These are phyloP conservation scores for Octodon degus DNA, from an alignment of 2,113 vertebrate genomes.

Conservation along the genomic window DNA sequence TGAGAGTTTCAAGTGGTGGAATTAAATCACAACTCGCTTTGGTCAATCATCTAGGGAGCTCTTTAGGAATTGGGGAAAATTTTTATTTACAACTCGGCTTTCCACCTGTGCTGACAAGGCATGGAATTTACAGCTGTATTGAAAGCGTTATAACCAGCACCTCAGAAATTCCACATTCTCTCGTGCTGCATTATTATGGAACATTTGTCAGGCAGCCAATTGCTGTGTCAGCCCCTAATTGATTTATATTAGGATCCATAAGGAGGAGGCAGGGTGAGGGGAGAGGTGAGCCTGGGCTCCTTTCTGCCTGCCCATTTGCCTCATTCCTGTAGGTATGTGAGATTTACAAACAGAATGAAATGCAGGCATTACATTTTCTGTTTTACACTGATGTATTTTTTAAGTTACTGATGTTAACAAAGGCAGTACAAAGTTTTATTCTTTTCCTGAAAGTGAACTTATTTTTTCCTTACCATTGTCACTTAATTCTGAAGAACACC, in stretches of 20 bases:
- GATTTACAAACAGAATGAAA: conserved; percentile 64
- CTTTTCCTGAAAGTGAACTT: conserved; percentile 67
- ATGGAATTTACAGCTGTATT: conserved; percentile 89
- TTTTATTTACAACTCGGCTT: conserved; percentile 85
- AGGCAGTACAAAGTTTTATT: neutral
- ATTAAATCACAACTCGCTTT: conserved; percentile 75
- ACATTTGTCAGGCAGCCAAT: conserved; percentile 91
- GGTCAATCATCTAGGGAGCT: conserved; percentile 66
- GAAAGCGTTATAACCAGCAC: conserved; percentile 89
- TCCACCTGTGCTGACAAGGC: conserved; percentile 90
- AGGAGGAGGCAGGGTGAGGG: conserved; percentile 63
- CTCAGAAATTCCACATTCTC: conserved; percentile 90
- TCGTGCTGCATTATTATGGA: conserved; percentile 87
- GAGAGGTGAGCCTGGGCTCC: neutral
- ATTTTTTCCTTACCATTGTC: conserved; percentile 59
- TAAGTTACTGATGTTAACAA: conserved; percentile 53
- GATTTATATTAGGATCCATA: conserved; percentile 92
- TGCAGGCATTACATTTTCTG: neutral
- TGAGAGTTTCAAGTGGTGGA: conserved; percentile 73
- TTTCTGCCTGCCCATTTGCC: neutral
- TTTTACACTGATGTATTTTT: conserved; percentile 45
- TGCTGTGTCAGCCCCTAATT: conserved; percentile 86
- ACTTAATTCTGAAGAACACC: conserved; percentile 75
- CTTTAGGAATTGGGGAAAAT: conserved; percentile 56
- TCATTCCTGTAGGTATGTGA: neutral